phyloP scores from a whole-genome alignment of 2,888 invertebrate species.

The Acronicta psi region DNA sequence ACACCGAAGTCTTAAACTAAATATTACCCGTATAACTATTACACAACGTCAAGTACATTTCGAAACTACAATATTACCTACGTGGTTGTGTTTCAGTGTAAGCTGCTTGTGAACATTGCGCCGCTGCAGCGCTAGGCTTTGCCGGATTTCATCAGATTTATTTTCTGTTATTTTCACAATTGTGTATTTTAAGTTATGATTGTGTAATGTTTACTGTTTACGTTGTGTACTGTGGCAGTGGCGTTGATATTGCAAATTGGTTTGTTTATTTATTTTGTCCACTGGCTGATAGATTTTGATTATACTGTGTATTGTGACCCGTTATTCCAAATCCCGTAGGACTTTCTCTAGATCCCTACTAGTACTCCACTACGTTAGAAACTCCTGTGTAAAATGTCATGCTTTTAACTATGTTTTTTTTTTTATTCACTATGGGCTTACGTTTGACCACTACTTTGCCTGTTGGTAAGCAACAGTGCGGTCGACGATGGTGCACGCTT shows the following conservation, averaged over 20 bases:
- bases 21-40: not conserved
- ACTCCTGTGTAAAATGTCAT: too few relatives aligned
- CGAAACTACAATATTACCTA: conserved; percentile 13
- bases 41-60: conserved; percentile 11
- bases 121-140: conserved; percentile 17
- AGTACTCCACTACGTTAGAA: too few relatives aligned
- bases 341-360: too few relatives aligned
- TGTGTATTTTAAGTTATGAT: conserved; percentile 4
- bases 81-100: conserved; percentile 21
- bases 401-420: too few relatives aligned
- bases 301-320: too few relatives aligned
- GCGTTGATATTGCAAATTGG: not conserved
- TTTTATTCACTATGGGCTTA: too few relatives aligned
- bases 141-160: conserved; percentile 34
- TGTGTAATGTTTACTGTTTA: conserved; percentile 6
- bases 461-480: too few relatives aligned
- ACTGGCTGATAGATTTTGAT: too few relatives aligned
- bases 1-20: not conserved
- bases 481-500: too few relatives aligned
- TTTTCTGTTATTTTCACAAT: conserved; percentile 29
- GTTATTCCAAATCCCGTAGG: too few relatives aligned
- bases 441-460: too few relatives aligned
- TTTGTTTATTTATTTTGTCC: not conserved
- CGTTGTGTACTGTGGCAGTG: not conserved
- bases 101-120: conserved; percentile 38